Percentiles rank a stretch among this genome's conserved stretches.
Conservation (phyloP, 2,797 vertebrate genomes). For the Urosaurus nigricauda region DNA sequence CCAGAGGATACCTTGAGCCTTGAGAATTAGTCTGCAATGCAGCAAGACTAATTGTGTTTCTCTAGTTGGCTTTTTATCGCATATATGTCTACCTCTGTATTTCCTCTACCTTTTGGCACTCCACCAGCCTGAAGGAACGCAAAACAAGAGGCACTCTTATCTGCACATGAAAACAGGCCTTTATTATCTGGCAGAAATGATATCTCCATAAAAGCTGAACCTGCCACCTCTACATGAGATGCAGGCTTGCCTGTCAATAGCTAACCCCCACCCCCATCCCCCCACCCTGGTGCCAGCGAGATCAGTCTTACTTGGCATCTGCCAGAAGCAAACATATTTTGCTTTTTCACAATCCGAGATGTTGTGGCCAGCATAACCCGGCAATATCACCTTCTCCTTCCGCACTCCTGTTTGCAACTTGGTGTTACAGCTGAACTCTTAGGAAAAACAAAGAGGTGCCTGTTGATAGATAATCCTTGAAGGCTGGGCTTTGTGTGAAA, state of each 20-base stretch:
- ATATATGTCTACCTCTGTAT: accelerated
- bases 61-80: background rate
- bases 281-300: background rate
- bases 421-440: constrained; percentile 71
- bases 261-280: background rate
- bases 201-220: constrained; percentile 15
- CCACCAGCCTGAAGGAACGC: background rate
- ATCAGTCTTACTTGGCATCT: constrained; percentile 50
- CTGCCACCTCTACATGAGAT: constrained; percentile 50
- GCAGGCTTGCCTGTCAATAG: constrained; percentile 40
- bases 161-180: background rate
- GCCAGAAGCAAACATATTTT: constrained; percentile 61
- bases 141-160: constrained; percentile 1
- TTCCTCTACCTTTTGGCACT: background rate
- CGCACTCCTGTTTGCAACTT: constrained; percentile 53
- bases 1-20: background rate
- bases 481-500: constrained; percentile 74
- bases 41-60: background rate
- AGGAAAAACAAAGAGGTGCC: constrained; percentile 78
- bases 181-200: constrained; percentile 21
- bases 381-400: constrained; percentile 71
- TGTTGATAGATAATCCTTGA: constrained; percentile 75
- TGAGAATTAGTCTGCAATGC: background rate
- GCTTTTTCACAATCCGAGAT: constrained; percentile 60
- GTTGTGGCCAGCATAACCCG: constrained; percentile 51